A percentile compares a stretch with the other conserved stretches of the same genome.
Evolutionary conservation across 2,797 vertebrate genomes (phyloP).

Genomic region (Neosalanx taihuensis): DNA sequence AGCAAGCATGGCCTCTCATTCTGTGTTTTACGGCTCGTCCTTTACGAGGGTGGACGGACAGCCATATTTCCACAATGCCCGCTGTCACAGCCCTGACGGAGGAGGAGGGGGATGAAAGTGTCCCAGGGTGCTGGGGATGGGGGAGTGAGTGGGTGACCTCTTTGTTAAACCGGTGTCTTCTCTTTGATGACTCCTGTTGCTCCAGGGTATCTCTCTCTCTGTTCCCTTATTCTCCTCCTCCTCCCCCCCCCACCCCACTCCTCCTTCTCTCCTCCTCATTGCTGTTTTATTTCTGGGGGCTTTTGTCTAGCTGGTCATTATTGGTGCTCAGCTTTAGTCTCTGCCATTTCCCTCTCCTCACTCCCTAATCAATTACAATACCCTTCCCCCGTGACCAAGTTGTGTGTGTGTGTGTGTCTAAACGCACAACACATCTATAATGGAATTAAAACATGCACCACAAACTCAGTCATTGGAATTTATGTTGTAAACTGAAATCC

Average conservation of each 20-base stretch:
- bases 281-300: slow-evolving; percentile 3
- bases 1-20: background rate
- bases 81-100: background rate
- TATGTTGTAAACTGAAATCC: no score
- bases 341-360: slow-evolving; percentile 9
- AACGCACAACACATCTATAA: background rate
- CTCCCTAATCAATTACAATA: slow-evolving; percentile 11
- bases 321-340: background rate
- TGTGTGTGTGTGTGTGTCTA: slow-evolving; percentile 5
- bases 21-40: background rate
- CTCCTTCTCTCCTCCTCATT: slow-evolving; percentile 20
- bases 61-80: slow-evolving; percentile 6
- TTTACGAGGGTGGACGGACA: slow-evolving; percentile 1
- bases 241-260: slow-evolving; percentile 24
- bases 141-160: background rate
- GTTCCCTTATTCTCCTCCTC: slow-evolving; percentile 3
- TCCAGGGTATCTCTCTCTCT: slow-evolving; percentile 27
- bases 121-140: background rate
- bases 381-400: background rate
- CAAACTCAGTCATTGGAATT: no score
- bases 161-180: slow-evolving; percentile 2
- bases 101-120: background rate
- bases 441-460: no score
- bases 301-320: slow-evolving; percentile 14
- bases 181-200: slow-evolving; percentile 23